Percentiles rank a stretch among this genome's conserved stretches.
Evolutionary conservation across 2,888 invertebrate species (phyloP).

Genomic region (Cactoblastis cactorum): DNA sequence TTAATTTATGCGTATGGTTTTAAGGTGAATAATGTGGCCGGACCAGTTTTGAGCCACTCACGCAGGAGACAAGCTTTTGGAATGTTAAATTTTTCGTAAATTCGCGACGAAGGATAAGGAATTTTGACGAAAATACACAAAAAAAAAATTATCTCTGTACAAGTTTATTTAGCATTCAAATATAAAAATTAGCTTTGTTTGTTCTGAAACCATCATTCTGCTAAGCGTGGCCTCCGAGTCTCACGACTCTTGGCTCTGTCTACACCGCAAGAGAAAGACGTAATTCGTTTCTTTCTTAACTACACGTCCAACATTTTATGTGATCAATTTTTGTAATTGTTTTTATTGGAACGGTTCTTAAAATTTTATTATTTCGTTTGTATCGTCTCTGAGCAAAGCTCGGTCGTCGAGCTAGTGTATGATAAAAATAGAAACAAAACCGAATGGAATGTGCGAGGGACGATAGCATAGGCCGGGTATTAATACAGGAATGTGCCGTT

Average conservation of each 20-base stretch:
- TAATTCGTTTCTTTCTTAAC: too few species aligned
- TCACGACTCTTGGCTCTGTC: too few species aligned
- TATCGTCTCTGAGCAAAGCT: too few species aligned
- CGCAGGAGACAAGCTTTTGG: background rate
- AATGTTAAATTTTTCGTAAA: background rate
- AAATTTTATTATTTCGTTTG: background rate
- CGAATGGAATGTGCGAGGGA: background rate
- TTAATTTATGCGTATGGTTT: slow-evolving; percentile 4
- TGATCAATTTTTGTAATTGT: too few species aligned
- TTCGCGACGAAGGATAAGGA: background rate
- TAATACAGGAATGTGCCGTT: background rate
- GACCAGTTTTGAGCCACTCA: background rate
- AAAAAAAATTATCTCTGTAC: background rate
- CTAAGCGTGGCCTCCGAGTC: too few species aligned
- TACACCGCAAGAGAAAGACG: too few species aligned
- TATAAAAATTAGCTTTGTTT: background rate
- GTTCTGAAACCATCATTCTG: too few species aligned
- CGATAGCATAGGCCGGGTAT: background rate
- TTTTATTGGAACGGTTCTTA: too few species aligned
- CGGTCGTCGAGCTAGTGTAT: too few species aligned
- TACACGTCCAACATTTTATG: too few species aligned
- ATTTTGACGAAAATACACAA: too few species aligned
- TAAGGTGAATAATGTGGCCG: background rate
- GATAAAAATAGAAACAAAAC: background rate
- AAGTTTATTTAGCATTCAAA: too few species aligned